Percentiles rank a stretch among this genome's conserved stretches.
Conservation (phyloP, 2,113 vertebrate species). For the Willisornis vidua region DNA sequence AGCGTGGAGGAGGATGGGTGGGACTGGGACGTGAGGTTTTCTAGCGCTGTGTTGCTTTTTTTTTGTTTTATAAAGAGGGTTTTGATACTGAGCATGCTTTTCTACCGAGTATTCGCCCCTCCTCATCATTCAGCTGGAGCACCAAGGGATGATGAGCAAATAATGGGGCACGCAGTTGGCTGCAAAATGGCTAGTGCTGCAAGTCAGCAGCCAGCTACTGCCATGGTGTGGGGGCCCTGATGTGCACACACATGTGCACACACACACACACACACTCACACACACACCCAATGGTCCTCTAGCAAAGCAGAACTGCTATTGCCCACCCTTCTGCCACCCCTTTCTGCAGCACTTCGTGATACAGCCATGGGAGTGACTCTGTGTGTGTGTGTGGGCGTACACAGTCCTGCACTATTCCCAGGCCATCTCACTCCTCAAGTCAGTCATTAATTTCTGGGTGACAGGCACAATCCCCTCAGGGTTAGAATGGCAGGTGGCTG, state of each 20-base stretch:
- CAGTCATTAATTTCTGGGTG: accelerated
- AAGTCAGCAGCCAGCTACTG: not conserved
- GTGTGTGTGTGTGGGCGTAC: not conserved
- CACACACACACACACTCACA: too few species aligned
- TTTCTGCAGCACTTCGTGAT: accelerated
- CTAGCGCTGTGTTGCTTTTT: accelerated
- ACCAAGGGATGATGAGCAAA: accelerated
- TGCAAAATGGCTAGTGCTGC: not conserved
- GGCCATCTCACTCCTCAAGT: not conserved
- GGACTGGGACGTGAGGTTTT: not conserved
- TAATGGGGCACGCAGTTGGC: accelerated
- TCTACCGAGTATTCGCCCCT: not conserved
- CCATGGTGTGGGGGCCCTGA: accelerated
- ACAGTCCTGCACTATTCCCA: not conserved
- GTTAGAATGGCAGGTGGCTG: not conserved
- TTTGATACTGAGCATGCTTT: constrained; percentile 55
- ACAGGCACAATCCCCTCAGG: not conserved
- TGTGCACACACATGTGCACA: not conserved
- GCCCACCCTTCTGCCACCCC: not conserved
- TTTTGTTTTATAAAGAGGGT: constrained; percentile 32
- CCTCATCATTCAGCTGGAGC: accelerated
- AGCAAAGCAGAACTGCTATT: not conserved
- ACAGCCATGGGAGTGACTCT: not conserved
- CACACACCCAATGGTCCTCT: not conserved
- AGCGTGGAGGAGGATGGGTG: accelerated